Conservation (phyloP, 2,797 vertebrate genomes). For the Pseudochirops cupreus region DNA sequence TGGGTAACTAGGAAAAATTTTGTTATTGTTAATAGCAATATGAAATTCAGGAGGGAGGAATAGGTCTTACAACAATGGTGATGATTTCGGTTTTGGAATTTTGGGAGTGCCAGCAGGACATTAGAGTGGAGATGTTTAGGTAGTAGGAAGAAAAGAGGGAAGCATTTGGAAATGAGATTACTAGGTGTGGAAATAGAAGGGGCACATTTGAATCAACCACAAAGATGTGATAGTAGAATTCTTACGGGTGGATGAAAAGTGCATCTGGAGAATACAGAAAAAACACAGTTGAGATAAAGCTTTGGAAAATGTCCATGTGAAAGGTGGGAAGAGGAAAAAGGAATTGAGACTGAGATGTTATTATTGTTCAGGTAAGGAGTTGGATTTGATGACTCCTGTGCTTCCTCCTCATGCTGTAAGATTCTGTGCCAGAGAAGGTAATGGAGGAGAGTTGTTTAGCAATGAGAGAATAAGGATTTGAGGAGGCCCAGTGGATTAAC, state of each 20-base stretch:
- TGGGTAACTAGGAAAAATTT: neutral
- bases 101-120: neutral
- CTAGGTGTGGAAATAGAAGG: neutral
- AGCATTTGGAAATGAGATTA: neutral
- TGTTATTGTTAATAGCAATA: neutral
- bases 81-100: neutral
- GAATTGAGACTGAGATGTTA: neutral
- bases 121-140: neutral
- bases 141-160: neutral
- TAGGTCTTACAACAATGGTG: neutral
- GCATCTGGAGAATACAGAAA: neutral
- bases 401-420: neutral
- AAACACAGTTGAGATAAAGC: neutral
- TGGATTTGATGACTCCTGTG: neutral
- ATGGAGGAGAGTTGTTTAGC: neutral
- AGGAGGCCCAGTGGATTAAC: neutral
- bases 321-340: neutral
- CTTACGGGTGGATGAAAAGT: neutral
- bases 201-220: neutral
- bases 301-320: neutral
- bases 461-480: neutral
- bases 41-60: neutral
- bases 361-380: neutral
- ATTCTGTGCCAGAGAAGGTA: neutral
- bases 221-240: neutral